Conservation (phyloP, 2,888 invertebrate species). For the Sisyra terminalis region DNA sequence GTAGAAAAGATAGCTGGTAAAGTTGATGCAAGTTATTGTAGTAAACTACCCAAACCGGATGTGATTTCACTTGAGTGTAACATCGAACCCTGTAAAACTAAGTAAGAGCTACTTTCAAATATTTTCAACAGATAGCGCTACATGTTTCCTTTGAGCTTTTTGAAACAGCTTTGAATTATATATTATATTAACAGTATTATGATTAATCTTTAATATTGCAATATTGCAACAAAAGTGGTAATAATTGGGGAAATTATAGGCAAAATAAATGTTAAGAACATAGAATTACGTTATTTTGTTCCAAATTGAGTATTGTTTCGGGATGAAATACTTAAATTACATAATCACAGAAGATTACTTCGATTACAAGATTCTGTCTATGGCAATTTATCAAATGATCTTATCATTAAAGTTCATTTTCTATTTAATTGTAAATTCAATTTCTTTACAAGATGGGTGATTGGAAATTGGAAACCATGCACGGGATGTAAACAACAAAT, state of each 20-base stretch:
- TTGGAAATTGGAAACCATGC: conserved; percentile 46
- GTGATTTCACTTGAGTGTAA: conserved; percentile 28
- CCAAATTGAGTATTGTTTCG: background rate
- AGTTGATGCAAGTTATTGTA: conserved; percentile 37
- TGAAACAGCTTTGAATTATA: background rate
- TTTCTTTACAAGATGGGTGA: conserved; percentile 37
- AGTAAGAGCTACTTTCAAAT: conserved; percentile 19
- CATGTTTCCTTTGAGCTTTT: background rate
- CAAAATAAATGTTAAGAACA: conserved; percentile 8
- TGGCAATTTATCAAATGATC: background rate
- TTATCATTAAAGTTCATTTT: background rate
- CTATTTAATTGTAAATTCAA: background rate
- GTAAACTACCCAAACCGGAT: conserved; percentile 25
- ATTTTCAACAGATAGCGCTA: background rate
- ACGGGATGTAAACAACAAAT: conserved; percentile 32
- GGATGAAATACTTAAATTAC: background rate
- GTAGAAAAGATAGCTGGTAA: conserved; percentile 42
- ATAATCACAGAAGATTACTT: background rate
- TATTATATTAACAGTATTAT: no score
- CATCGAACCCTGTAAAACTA: conserved; percentile 29
- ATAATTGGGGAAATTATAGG: no score
- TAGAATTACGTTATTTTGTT: background rate
- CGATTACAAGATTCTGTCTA: background rate
- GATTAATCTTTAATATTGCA: no score
- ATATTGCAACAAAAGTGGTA: no score